Base-by-base conservation (phyloP, 2,797 vertebrate genomes). In the Thalassophryne amazonica region DNA sequence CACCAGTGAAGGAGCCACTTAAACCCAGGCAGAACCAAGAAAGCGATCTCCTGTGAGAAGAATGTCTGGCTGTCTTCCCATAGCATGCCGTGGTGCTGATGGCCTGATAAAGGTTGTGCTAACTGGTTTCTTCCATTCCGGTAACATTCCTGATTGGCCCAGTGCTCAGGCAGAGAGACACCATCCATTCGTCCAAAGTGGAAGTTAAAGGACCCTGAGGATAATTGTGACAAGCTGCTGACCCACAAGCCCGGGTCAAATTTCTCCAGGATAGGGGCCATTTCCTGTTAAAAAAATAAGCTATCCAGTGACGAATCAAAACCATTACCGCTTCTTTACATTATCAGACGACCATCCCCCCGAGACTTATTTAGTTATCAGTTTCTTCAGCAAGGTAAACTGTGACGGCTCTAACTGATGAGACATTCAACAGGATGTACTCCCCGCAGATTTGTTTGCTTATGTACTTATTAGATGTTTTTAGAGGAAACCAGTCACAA, bases 191-290 rank as follows among this genome's bases (percentile, higher is more conserved):
- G 13, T 9, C 5, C 47, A 61, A 29, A 22, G 52, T 58, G 60
- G 73, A 78, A 64, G 61, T 56, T 54, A 69, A 76, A 68, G 45
- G 52, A 76, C 53, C 76, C 72, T 10, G 12, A 70, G 55, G 66
- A 79, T 83, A 80, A 83, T 73, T 76, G 74, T 78, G 78, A 78
- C 70, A 81, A 81, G 78, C 69, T 80, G 65, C 60, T 80, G 77
- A 78, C 64, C 73, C 47, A 40, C 0, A 3, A 57, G 50, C 25
- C 43, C 45, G 47, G 81, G 78, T 86, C 76, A 65, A 1, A 78
- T 84, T 83, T 84, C 80, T 57, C 28, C 46, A 54, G 60, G 53
- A 69, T 14, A 18, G 75, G 73, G 38, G 64, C 9, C 36, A 64
- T 60, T 83, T 86, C 74, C 73, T 81, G 78, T 14, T 64, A 58